Base-by-base conservation (phyloP, 2,797 vertebrate species). In the Heliangelus exortis region DNA sequence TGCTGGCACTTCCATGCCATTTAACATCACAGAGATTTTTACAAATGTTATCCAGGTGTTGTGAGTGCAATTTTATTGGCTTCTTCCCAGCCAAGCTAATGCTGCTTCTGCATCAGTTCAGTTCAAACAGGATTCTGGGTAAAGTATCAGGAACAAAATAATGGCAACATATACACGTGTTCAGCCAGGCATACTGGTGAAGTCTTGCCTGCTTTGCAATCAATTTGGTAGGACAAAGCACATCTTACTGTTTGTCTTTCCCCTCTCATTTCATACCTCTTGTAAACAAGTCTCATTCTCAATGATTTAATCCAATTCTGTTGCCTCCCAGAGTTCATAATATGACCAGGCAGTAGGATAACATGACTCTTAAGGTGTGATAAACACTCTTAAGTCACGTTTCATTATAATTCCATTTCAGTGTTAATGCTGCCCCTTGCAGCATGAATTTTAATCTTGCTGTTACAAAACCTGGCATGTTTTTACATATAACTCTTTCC, bases 131-230 rank as follows among this genome's bases (percentile, higher is more conserved):
- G 67, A 7, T 8, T 61, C 12, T 26, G 77, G 14, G 66, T 87
- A 15, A 3, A 4, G 11, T 72, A 11, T 48, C 18, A 72, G 41
- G 43, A 28, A 10, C 48, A 54, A 22, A 2, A 1, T 33, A 33
- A 10, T 31, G 54, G 25, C 1, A 15, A 18, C 0, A 0, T 47
- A 16, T 50, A 7, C 6, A 0, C 5, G 7, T 26, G 25, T 84
- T 87, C 68, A 57, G 53, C 61, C 31, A 33, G 19, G 1, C 26
- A 55, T 87, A 33, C 21, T 31, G 31, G 12, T 34, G 25, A 55
- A 23, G 26, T 63, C 47, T 57, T 67, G 3, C 50, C 34, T 84
- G 31, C 47, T 89, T 91, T 76, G 58, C 12, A n/a, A 15, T 36
- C n/a, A 28, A 13, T 10, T 84, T 55, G 9, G 23, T 54, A 61